Evolutionary conservation across 2,797 vertebrate genomes (phyloP), one percentile per base, ranked within the genome.

Genomic region (Acridotheres tristis): DNA sequence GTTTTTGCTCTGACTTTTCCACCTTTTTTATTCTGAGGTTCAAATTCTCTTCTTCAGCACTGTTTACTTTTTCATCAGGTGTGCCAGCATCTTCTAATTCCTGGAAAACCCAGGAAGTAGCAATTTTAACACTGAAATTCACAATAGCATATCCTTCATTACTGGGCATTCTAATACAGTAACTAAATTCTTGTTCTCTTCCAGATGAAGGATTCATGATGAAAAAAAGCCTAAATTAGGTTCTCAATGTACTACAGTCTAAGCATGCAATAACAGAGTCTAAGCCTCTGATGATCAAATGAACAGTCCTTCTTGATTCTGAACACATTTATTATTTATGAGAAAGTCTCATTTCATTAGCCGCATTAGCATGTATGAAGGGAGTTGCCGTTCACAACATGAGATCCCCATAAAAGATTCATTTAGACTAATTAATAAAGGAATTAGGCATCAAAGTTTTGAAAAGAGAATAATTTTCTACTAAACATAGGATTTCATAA

Each of bases 311-410:
- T 77, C 63, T 96, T 77, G 11, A 66, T 90, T 92, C 91, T 67
- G 62, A 95, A 93, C 32, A 63, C 32, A 85, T 89, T 90, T 85
- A 95, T 98, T 98, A 97, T 98, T 97, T 78, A 98, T 93, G 88
- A 95, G 90, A 21, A 40, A 69, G 43, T 95, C 38, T 81, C 59
- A 85, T 97, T 97, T 93, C 96, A 89, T 43, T 62, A 54, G 45
- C 67, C 51, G 16, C 40, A 83, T 78, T 84, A 96, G 61, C 74
- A 96, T 89, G 65, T n/a, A 90, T 43, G 85, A 94, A 87, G 57
- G 54, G 19, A 76, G 59, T 71, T 97, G 94, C 83, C 0, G 14
- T 68, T 98, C 95, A 94, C 75, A 82, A 71, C 20, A 38, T 66
- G 18, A 71, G 63, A 63, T 75, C 63, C 7, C 38, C 57, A 90